These are phyloP conservation scores for Galerucella pusilla DNA, from an alignment of 2,888 invertebrate genomes.

Conservation along the genomic window DNA sequence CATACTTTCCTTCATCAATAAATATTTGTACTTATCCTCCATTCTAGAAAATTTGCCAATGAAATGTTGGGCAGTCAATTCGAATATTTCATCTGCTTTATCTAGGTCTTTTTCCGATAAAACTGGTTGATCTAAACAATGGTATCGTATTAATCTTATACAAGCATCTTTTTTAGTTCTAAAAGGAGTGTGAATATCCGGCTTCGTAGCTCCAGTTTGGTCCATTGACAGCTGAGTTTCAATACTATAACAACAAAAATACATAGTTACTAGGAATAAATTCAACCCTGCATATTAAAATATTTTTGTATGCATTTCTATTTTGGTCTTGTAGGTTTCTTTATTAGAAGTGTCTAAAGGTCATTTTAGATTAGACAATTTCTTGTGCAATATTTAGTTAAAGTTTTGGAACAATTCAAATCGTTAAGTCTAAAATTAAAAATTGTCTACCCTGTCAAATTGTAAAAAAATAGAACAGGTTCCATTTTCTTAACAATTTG, in stretches of 20 bases:
- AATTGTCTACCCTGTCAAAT: no score
- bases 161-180: constrained; percentile 79
- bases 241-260: constrained; percentile 67
- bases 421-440: no score
- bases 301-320: no score
- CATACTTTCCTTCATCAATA: constrained; percentile 82
- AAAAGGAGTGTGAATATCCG: constrained; percentile 80
- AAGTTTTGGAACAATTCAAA: no score
- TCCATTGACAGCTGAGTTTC: constrained; percentile 81
- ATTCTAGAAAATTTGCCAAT: constrained; percentile 77
- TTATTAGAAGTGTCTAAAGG: no score
- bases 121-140: constrained; percentile 77
- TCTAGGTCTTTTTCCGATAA: constrained; percentile 72
- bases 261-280: no score
- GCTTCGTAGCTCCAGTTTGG: constrained; percentile 78
- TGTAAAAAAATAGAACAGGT: no score
- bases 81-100: constrained; percentile 78
- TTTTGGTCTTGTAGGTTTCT: no score
- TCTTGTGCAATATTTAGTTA: no score
- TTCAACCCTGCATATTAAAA: no score
- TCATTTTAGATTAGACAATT: no score
- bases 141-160: constrained; percentile 79
- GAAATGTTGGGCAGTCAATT: constrained; percentile 74
- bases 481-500: no score
- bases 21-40: constrained; percentile 78